These are phyloP conservation scores for Episyrphus balteatus DNA, from an alignment of 1,140 invertebrate species.

Conservation along the genomic window DNA sequence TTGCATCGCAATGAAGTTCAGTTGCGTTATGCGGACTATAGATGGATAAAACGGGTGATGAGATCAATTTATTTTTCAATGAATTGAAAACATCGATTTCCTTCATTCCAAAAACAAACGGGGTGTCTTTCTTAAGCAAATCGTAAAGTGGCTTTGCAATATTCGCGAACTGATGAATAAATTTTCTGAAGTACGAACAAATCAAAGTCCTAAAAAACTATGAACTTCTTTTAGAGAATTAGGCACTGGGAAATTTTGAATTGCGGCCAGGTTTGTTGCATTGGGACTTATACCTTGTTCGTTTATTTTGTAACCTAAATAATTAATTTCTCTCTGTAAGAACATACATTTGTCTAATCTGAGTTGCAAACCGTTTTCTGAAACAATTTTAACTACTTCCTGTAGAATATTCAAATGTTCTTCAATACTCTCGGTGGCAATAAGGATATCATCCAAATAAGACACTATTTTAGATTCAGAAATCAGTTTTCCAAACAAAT, in stretches of 20 bases:
- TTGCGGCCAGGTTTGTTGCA: slow-evolving; percentile 14
- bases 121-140: slow-evolving; percentile 8
- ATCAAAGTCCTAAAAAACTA: slow-evolving; percentile 15
- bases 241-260: slow-evolving; percentile 6
- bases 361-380: not conserved
- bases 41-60: slow-evolving; percentile 12
- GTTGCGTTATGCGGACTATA: slow-evolving; percentile 14
- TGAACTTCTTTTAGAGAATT: slow-evolving; percentile 9
- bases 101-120: slow-evolving; percentile 7
- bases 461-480: slow-evolving; percentile 3
- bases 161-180: slow-evolving; percentile 13
- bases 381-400: slow-evolving; percentile 9
- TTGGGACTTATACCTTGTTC: slow-evolving; percentile 18
- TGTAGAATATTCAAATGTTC: slow-evolving; percentile 4
- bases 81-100: slow-evolving; percentile 4
- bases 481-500: slow-evolving; percentile 11
- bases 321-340: slow-evolving; percentile 7
- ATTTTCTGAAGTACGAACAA: slow-evolving; percentile 13
- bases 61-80: slow-evolving; percentile 7
- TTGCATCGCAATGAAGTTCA: slow-evolving; percentile 30
- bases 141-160: slow-evolving; percentile 14
- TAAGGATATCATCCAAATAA: slow-evolving; percentile 17
- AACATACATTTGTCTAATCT: slow-evolving; percentile 14
- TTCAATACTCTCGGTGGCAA: slow-evolving; percentile 9
- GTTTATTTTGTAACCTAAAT: slow-evolving; percentile 16